Base-by-base conservation (phyloP, 2,797 vertebrate species). In the Dryobates pubescens region DNA sequence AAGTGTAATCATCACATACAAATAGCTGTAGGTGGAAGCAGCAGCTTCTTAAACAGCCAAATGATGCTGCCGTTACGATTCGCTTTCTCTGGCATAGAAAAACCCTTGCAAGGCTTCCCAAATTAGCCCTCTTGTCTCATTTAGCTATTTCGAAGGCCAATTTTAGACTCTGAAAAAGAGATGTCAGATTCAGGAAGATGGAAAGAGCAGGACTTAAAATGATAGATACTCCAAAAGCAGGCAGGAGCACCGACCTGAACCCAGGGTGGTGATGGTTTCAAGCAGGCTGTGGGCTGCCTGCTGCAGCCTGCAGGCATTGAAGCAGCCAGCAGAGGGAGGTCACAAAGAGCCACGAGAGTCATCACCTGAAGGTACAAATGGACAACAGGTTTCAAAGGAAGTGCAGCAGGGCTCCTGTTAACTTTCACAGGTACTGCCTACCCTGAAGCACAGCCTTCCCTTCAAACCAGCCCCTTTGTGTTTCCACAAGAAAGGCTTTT, bases 301-400 rank as follows among this genome's bases (percentile, higher is more conserved):
- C 49, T 79, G 64, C 58, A 88, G 62, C 45, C 67, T 91, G 90
- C 82, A 88, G 77, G 16, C 82, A 62, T 43, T 65, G 38, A 53
- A 74, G 74, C 34, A 88, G 94, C 77, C 94, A 90, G 87, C 89
- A 95, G 91, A 92, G 92, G 91, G 85, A 90, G 74, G 34, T 19
- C 58, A 24, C 74, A 74, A 74, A 88, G 68, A 38, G 20, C 45
- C 64, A 10, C 2, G 3, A 30, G 34, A 71, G 49, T 36, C 17
- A 32, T 62, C 62, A 30, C 59, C n/a, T 38, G 43, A 14, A 65
- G 58, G 36, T 73, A 19, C 6, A 86, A 32, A 43, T 3, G 58
- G 38, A 22, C 49, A 54, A 13, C 34, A 84, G 57, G 45, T 56
- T 92, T 77, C 82, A 68, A 38, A 26, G 26, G 3, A 88, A 79